phyloP scores from a whole-genome alignment of 1,140 invertebrate species.

The Drosophila burlai region DNA sequence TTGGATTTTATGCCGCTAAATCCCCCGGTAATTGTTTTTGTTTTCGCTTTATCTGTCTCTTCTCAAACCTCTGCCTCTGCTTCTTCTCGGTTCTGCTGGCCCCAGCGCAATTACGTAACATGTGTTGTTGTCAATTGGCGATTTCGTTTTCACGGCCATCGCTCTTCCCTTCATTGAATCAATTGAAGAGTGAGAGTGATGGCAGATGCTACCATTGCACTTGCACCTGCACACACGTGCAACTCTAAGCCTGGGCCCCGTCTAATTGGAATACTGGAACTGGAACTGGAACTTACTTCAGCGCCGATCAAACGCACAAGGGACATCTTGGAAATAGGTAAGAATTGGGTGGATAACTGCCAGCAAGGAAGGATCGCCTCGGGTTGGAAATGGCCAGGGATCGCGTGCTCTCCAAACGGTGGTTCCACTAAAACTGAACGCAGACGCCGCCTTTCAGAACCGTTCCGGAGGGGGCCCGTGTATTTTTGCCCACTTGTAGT shows the following conservation, averaged over 20 bases:
- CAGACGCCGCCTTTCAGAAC: conserved; percentile 54
- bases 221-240: neutral
- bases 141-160: conserved; percentile 26
- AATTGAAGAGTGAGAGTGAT: conserved; percentile 1
- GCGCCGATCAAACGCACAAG: conserved; percentile 75
- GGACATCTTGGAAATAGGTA: conserved; percentile 63
- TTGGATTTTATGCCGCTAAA: conserved; percentile 38
- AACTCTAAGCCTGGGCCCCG: neutral
- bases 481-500: conserved; percentile 3
- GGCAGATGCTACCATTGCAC: conserved; percentile 2
- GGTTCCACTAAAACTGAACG: conserved; percentile 81
- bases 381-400: conserved; percentile 33
- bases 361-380: conserved; percentile 13
- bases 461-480: conserved; percentile 31
- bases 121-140: conserved; percentile 52
- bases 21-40: conserved; percentile 38
- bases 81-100: conserved; percentile 6
- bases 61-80: conserved; percentile 16
- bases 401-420: conserved; percentile 67
- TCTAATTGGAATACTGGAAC: no score
- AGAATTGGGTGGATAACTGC: conserved; percentile 8
- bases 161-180: neutral
- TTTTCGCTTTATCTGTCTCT: conserved; percentile 20
- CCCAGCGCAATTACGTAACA: conserved; percentile 65
- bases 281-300: conserved; percentile 62